Evolutionary conservation across 2,113 vertebrate species (phyloP).

Genomic region (Cephalopterus ornatus): DNA sequence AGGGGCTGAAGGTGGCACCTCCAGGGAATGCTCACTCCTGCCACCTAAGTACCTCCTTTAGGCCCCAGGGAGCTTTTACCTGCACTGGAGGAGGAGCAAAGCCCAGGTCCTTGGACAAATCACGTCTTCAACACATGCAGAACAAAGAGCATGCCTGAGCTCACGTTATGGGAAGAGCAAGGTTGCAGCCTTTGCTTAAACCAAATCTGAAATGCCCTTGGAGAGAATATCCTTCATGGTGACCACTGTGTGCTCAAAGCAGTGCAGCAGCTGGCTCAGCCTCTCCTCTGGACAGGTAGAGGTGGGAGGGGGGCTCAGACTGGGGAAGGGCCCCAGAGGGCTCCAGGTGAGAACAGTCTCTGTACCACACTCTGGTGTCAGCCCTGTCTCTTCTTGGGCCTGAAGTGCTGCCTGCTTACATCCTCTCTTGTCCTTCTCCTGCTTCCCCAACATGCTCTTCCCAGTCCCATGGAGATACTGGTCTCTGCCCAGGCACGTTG

Average conservation of each 20-base stretch:
- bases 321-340: neutral
- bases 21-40: neutral
- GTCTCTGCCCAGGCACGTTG: constrained; percentile 91
- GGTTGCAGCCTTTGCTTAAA: neutral
- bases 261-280: neutral
- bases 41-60: neutral
- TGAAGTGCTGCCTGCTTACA: constrained; percentile 49
- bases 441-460: constrained; percentile 75
- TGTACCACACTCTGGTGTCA: neutral
- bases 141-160: neutral
- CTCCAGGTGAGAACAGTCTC: neutral
- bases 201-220: neutral
- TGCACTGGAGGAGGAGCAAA: neutral
- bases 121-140: neutral
- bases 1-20: neutral
- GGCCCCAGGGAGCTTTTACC: neutral
- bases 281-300: neutral
- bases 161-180: neutral
- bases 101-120: neutral
- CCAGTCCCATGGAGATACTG: constrained; percentile 94
- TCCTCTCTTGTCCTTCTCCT: constrained; percentile 81
- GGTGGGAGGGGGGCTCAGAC: neutral
- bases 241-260: neutral
- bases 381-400: neutral
- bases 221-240: neutral